phyloP scores from a whole-genome alignment of 2,797 vertebrate genomes.

The Anguilla megastoma region DNA sequence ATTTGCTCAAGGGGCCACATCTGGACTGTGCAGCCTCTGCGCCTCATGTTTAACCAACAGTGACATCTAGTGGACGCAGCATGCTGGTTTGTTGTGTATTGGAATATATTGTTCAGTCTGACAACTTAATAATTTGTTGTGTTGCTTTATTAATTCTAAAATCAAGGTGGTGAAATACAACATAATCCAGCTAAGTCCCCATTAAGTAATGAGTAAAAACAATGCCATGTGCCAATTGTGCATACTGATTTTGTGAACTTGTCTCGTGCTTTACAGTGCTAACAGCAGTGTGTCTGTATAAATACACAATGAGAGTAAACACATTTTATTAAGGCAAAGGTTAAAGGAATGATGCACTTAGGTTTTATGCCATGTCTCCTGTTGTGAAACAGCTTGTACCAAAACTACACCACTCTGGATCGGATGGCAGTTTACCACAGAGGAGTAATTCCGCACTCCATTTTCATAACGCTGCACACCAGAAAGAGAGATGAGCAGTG shows the following conservation, averaged over 20 bases:
- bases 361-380: background rate
- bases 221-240: background rate
- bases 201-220: background rate
- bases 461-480: background rate
- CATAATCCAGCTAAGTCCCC: background rate
- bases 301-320: background rate
- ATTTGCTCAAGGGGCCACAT: conserved; percentile 24
- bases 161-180: background rate
- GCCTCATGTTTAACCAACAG: conserved; percentile 16
- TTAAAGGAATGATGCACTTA: background rate
- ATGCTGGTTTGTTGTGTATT: background rate
- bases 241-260: background rate
- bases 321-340: background rate
- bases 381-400: background rate
- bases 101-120: background rate
- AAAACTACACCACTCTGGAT: background rate
- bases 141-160: background rate
- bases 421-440: background rate
- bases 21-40: background rate
- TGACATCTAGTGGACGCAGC: conserved; percentile 31
- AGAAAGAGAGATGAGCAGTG: background rate
- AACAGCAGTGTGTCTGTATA: background rate
- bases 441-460: background rate
- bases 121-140: background rate
- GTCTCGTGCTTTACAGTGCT: background rate